Base-by-base conservation (phyloP, 2,113 vertebrate genomes). In the Ahaetulla prasina region DNA sequence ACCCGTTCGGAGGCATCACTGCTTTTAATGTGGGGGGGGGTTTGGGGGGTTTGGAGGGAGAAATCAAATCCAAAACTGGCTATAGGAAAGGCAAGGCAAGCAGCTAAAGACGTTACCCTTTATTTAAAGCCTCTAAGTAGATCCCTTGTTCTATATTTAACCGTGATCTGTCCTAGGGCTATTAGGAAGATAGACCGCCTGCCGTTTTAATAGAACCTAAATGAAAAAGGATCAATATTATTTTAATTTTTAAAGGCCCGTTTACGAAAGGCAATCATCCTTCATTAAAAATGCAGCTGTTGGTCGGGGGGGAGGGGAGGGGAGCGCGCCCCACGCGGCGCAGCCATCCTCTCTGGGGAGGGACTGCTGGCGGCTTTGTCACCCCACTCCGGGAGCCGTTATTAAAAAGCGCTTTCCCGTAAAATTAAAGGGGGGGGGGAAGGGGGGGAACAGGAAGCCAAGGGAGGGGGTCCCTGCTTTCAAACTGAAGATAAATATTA, bases 181-280 rank as follows among this genome's bases (percentile, higher is more conserved):
- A 97, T 95, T 96, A 97, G 94, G 90, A 97, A 94, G 93, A 96
- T 94, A 50, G 80, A 97, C 88, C 87, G 93, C 89, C 94, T 94
- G 57, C 88, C 95, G 96, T 96, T 96, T 96, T 97, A 97, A 97
- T 96, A 96, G 94, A 94, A 89, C 96, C 96, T 92, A 97, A 96
- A 96, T 97, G 96, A 97, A 96, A 94, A 96, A 95, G 92, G 97
- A 98, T 99, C 98, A 97, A 98, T 98, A 98, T 97, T 97, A 97
- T 97, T 98, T 98, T 97, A 98, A 98, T 98, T 98, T 98, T 98
- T 97, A 97, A 98, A 97, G 97, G 95, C 96, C 96, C 98, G 98
- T 98, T 98, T 99, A 98, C 98, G 97, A 98, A 98, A 98, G 97
- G 97, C 97, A 98, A 98, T 99, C 98, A 99, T 98, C 98, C 96